Percentiles rank a stretch among this genome's conserved stretches.
Conservation (phyloP, 35 echinoderm and acorn worm species). For the Ophioderma brevispina region DNA sequence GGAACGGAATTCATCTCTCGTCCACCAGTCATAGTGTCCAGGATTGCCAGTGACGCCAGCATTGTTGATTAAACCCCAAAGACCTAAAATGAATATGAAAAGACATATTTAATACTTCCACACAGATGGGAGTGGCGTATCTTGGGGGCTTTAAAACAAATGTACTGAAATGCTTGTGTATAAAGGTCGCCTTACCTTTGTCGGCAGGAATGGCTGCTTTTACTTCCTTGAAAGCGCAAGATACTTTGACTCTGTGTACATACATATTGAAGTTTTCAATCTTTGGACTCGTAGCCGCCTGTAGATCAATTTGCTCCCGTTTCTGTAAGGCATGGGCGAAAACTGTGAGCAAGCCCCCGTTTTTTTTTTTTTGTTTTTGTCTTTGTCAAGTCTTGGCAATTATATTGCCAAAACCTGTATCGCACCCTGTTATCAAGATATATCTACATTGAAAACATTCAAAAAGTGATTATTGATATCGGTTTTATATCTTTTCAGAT, state of each 20-base stretch:
- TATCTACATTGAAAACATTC: no score
- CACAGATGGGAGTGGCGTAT: not conserved
- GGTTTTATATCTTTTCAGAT: no score
- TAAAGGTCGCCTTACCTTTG: not conserved
- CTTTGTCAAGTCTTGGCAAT: not conserved
- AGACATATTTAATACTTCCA: not conserved
- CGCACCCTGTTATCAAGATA: not conserved
- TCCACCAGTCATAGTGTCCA: constrained; percentile 66
- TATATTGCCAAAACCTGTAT: not conserved
- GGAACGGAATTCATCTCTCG: constrained; percentile 50
- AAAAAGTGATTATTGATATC: no score
- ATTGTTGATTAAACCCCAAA: constrained; percentile 97
- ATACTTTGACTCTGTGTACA: not conserved
- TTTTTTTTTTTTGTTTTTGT: no score
- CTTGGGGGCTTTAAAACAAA: not conserved
- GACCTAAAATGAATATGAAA: constrained; percentile 43
- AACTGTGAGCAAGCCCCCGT: no score
- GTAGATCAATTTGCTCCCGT: no score
- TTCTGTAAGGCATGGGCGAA: no score
- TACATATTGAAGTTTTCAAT: no score
- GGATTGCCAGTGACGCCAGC: constrained; percentile 59
- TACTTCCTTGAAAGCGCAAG: not conserved
- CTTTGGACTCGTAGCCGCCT: no score
- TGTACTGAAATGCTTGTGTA: not conserved
- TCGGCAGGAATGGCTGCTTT: not conserved